Evolutionary conservation across 2,113 vertebrate genomes (phyloP), one percentile per base, ranked within the genome.

Genomic region (Marmota flaviventris): DNA sequence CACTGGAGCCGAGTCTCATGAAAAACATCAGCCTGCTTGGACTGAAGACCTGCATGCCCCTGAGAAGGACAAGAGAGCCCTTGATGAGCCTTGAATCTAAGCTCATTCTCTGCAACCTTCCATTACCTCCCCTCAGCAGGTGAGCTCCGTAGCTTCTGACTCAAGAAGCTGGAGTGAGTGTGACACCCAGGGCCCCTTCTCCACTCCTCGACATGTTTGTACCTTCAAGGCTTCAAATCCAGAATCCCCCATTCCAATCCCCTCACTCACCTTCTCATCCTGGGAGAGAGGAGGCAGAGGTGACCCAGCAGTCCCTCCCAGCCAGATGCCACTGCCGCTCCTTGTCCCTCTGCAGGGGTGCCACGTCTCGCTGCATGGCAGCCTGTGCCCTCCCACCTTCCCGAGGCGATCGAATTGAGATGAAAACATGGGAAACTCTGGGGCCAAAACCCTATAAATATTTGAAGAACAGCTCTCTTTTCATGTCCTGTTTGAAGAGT

Each of bases 401-500:
- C 37, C 0, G 27, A 89, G 39, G 89, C 78, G 89, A 42, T 58
- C 82, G 89, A 93, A 95, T 70, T 85, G 72, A 94, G 86, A 96
- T 65, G 89, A 96, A 96, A 97, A 94, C 61, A 37, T 53, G 75
- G 73, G 75, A 91, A 94, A 93, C 86, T 97, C 95, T 97, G 89
- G 93, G 91, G 67, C 93, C 37, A 61, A 85, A 96, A 63, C 56
- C 42, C 79, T 72, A 96, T 95, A 89, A 97, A 98, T 97, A 97
- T 96, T 98, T 97, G 86, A 97, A 95, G 96, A 97, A 86, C 73
- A 86, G 69, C 16, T 97, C 61, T 93, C 91, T 96, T 95, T 98
- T 97, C 89, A 97, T 95, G 94, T 96, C 73, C 37, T 75, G 39
- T 88, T 97, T 97, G 95, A 98, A 98, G 95, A 88, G 78, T 95